Percentiles rank a stretch among this genome's conserved stretches.
phyloP scores from a whole-genome alignment of 2,113 vertebrate genomes.

The Gadus chalcogrammus region DNA sequence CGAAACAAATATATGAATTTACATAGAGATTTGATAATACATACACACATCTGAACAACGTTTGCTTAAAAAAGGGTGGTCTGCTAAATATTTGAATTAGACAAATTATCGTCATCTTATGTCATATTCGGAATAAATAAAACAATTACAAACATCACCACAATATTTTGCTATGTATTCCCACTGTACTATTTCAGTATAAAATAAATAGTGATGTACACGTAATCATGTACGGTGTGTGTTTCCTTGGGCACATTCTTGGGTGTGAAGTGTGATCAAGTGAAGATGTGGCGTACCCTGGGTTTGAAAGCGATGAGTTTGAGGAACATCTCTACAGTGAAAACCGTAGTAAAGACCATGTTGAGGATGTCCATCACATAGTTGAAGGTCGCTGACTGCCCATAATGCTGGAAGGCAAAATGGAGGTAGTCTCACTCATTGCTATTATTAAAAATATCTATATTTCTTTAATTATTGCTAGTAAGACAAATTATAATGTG shows the following conservation, averaged over 20 bases:
- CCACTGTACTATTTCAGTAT: background rate
- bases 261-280: background rate
- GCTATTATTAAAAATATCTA: background rate
- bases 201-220: too few relatives aligned
- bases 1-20: constrained; percentile 26
- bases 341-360: constrained; percentile 98
- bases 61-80: background rate
- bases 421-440: background rate
- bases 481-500: background rate
- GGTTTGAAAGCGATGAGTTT: constrained; percentile 99
- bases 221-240: background rate
- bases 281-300: constrained; percentile 78
- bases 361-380: constrained; percentile 98
- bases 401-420: constrained; percentile 82
- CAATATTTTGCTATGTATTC: too few relatives aligned
- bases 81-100: background rate
- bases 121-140: too few relatives aligned
- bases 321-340: constrained; percentile 98
- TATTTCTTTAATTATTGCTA: too few relatives aligned
- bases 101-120: background rate
- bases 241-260: background rate
- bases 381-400: constrained; percentile 92
- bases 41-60: background rate
- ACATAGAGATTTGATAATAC: background rate
- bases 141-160: background rate